Evolutionary conservation across 2,113 vertebrate species (phyloP).

Genomic region (Oostethus manadensis): DNA sequence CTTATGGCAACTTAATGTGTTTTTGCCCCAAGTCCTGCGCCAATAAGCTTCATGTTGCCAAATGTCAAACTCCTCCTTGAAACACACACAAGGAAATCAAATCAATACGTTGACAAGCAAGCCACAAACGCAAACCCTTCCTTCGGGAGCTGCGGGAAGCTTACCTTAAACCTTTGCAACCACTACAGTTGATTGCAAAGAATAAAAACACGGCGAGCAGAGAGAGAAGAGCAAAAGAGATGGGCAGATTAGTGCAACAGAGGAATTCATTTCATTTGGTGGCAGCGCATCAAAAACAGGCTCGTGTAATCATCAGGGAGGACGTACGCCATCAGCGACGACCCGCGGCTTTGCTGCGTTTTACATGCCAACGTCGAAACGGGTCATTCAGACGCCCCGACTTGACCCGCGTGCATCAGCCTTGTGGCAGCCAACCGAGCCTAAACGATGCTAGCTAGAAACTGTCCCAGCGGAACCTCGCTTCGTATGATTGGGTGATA

Average conservation of each 20-base stretch:
- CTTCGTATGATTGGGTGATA: too few relatives aligned
- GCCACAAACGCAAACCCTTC: background rate
- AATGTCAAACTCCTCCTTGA: background rate
- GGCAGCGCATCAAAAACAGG: background rate
- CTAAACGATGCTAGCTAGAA: too few relatives aligned
- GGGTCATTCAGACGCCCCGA: too few relatives aligned
- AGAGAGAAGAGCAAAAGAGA: constrained; percentile 66
- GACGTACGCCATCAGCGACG: too few relatives aligned
- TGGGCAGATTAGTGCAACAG: constrained; percentile 79
- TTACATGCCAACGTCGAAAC: too few relatives aligned
- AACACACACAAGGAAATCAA: background rate
- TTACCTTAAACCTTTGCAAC: constrained; percentile 99
- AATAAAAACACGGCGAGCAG: constrained; percentile 82
- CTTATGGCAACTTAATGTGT: background rate
- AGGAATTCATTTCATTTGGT: background rate
- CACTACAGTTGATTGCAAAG: constrained; percentile 91
- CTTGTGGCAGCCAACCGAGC: too few relatives aligned
- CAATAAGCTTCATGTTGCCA: background rate
- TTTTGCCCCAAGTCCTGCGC: background rate
- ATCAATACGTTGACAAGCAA: constrained; percentile 18
- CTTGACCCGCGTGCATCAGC: too few relatives aligned
- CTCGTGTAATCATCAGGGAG: background rate
- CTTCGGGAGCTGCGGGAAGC: constrained; percentile 58
- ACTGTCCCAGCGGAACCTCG: too few relatives aligned
- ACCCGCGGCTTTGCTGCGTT: too few relatives aligned